Base-by-base conservation (phyloP, 35 echinoderm and acorn worm genomes). In the Lytechinus pictus region DNA sequence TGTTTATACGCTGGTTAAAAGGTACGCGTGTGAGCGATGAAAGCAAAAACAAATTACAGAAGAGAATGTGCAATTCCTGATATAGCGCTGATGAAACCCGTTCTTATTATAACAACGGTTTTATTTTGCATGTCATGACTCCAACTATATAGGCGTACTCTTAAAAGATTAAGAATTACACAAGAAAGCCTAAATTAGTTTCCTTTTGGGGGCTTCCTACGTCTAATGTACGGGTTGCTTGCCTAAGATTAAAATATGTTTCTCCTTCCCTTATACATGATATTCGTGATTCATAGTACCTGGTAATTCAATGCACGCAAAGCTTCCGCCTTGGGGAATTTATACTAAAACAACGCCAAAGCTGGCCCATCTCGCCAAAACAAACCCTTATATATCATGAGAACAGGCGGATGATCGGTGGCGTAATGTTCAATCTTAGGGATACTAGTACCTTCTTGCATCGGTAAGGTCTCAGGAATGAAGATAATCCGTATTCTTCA, bases 321-420 rank as follows among this genome's bases (percentile, higher is more conserved):
- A 79, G 19, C n/a, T 24, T 6, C 21, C 66, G 66, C 66, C 66
- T 79, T 24, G 66, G 66, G 66, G 66, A 79, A 79, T 79, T 79
- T 79, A 79, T 79, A 79, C 66, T 79, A 79, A 79, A 79, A 79
- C 66, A 79, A 79, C 66, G 66, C 19, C 66, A 79, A 79, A 24
- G 21, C 66, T 79, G 66, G 66, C 16, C 66, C 66, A 79, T 79
- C 66, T 79, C 66, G 19, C 19, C 5, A 24, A 79, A 79, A 79
- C 66, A 79, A 79, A 79, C 66, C 19, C 66, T 79, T 79, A 79
- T 79, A 79, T 71, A 71, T 71, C 61, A 71, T 79, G 66, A 79
- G 24, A 79, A 79, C 66, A 24, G 66, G 66, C 66, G n/a, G 66
- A 24, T 24, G 66, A 79, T 79, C 66, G n/a, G 66, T 24, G 66